phyloP scores from a whole-genome alignment of 2,113 vertebrate genomes.

The Mola mola region DNA sequence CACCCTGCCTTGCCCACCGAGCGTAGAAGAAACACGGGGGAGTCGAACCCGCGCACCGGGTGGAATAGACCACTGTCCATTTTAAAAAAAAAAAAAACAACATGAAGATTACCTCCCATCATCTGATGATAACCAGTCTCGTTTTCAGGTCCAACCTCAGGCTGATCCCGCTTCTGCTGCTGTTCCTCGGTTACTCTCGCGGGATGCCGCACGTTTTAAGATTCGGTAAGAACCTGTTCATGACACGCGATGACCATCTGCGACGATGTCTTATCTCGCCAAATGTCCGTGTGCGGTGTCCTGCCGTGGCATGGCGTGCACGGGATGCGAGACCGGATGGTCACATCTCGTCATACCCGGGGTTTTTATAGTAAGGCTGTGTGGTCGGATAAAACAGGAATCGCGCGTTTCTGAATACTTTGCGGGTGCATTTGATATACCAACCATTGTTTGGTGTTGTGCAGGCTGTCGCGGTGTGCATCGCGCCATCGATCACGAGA shows the following conservation, averaged over 20 bases:
- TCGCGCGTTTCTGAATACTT: too few species aligned
- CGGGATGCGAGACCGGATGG: background rate
- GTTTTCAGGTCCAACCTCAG: slow-evolving; percentile 90
- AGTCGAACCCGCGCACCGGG: slow-evolving; percentile 84
- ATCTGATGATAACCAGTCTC: slow-evolving; percentile 88
- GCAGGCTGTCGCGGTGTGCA: too few species aligned
- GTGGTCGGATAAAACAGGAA: too few species aligned
- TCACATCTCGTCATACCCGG: too few species aligned
- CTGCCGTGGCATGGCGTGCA: slow-evolving; percentile 13
- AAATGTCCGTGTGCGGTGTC: background rate
- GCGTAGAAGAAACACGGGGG: slow-evolving; percentile 82
- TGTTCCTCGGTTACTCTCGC: slow-evolving; percentile 94
- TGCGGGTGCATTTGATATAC: too few species aligned
- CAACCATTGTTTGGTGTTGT: too few species aligned
- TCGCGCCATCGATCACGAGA: too few species aligned
- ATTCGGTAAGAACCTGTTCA: slow-evolving; percentile 90
- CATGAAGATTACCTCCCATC: slow-evolving; percentile 95
- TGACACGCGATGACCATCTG: background rate
- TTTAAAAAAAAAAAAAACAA: slow-evolving; percentile 83
- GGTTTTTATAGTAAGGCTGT: too few species aligned
- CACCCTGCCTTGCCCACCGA: slow-evolving; percentile 85
- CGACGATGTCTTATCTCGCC: slow-evolving; percentile 1
- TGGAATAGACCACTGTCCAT: slow-evolving; percentile 85
- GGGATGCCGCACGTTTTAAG: slow-evolving; percentile 98
- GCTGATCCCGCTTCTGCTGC: slow-evolving; percentile 90